phyloP scores from a whole-genome alignment of 2,888 invertebrate genomes.

The Laspeyria flexula region DNA sequence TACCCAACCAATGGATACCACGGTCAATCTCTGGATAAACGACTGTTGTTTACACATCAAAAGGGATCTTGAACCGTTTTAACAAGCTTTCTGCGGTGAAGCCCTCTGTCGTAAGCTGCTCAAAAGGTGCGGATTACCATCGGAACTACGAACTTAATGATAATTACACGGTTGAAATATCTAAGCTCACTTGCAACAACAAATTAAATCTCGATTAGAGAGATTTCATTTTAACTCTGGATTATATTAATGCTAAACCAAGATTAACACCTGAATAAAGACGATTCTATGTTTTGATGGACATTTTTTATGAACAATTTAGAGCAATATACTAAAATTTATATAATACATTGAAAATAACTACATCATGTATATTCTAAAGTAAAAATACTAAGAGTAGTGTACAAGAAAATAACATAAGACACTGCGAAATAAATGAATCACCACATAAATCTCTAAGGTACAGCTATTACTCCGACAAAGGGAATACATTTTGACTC shows the following conservation, averaged over 20 bases:
- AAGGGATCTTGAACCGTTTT: constrained; percentile 1
- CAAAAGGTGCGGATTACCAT: constrained; percentile 2
- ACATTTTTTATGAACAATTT: no score
- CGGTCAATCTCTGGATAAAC: constrained; percentile 1
- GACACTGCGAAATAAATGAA: constrained; percentile 37
- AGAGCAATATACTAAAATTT: no score
- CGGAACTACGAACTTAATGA: not conserved
- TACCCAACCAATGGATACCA: not conserved
- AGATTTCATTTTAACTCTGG: not conserved
- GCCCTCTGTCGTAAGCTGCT: not conserved
- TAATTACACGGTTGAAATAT: not conserved
- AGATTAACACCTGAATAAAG: not conserved
- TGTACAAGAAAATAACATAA: no score
- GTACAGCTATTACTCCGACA: constrained; percentile 34
- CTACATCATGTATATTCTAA: no score
- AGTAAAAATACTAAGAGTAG: no score
- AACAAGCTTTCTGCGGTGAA: not conserved
- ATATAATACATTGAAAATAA: no score
- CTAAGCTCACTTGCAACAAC: not conserved
- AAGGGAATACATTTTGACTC: constrained; percentile 44
- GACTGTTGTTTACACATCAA: constrained; percentile 1
- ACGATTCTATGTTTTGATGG: no score
- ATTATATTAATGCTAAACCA: not conserved
- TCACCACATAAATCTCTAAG: constrained; percentile 40
- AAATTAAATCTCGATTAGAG: not conserved